A percentile compares a stretch with the other conserved stretches of the same genome.
phyloP scores from a whole-genome alignment of 2,888 invertebrate genomes.

The Drosophila flavopinicola region DNA sequence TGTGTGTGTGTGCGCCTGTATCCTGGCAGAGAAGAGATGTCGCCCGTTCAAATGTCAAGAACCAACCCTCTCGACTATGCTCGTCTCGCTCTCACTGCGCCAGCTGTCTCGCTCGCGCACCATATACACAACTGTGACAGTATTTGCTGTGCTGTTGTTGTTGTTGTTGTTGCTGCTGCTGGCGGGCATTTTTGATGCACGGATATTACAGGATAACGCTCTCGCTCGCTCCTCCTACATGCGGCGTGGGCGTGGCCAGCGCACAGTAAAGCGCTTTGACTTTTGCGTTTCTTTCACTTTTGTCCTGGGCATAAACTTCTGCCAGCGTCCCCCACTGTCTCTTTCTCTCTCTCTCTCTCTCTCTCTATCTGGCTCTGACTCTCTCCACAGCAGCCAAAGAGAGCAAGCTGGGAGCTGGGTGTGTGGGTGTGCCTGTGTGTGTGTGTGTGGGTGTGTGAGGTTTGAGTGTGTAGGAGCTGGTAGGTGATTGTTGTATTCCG shows the following conservation, averaged over 20 bases:
- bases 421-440: no score
- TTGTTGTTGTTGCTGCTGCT: constrained; percentile 33
- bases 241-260: constrained; percentile 65
- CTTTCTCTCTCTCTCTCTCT: constrained; percentile 2
- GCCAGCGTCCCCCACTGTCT: constrained; percentile 30
- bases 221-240: constrained; percentile 66
- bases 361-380: constrained; percentile 1
- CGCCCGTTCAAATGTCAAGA: constrained; percentile 83
- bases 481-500: constrained; percentile 78
- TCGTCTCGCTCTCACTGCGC: constrained; percentile 43
- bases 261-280: constrained; percentile 76
- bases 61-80: constrained; percentile 73
- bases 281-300: constrained; percentile 79
- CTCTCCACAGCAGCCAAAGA: constrained; percentile 6
- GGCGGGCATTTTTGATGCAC: constrained; percentile 66
- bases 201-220: constrained; percentile 73
- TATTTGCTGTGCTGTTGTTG: constrained; percentile 11
- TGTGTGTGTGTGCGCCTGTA: constrained; percentile 26
- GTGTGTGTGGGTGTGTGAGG: constrained; percentile 4
- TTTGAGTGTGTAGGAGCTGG: constrained; percentile 44
- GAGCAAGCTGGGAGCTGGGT: constrained; percentile 7
- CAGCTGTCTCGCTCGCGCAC: constrained; percentile 36
- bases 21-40: constrained; percentile 69
- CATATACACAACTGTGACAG: background rate
- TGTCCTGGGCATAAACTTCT: constrained; percentile 69